Evolutionary conservation across 1,140 invertebrate genomes (phyloP).

Genomic region (Ctenoplectra terminalis): DNA sequence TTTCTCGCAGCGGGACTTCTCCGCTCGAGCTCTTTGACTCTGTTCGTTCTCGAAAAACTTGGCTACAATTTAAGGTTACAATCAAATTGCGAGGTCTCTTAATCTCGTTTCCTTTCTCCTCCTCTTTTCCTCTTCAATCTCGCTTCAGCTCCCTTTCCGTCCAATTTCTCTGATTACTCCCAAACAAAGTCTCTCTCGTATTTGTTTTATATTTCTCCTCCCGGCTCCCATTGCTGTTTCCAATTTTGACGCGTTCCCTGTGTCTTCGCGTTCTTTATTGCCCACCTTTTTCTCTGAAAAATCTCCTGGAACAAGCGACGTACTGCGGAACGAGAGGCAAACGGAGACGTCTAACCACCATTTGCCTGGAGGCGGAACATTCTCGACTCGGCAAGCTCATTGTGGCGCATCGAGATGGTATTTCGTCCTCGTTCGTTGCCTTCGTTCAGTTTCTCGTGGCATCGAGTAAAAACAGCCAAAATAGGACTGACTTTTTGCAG

Average conservation of each 20-base stretch:
- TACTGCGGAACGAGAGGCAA: background rate
- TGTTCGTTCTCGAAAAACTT: background rate
- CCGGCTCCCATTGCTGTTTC: background rate
- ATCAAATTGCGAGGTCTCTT: background rate
- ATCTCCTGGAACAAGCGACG: background rate
- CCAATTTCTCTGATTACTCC: conserved; percentile 5
- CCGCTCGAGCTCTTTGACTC: background rate
- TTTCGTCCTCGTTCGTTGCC: conserved; percentile 3
- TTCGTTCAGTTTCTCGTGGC: conserved; percentile 3
- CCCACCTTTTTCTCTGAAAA: background rate
- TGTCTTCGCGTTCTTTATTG: background rate
- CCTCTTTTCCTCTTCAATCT: background rate
- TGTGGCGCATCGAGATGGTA: conserved; percentile 38
- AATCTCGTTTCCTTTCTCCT: background rate
- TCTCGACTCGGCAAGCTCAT: conserved; percentile 36
- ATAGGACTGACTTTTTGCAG: conserved; percentile 12
- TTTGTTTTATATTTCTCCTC: background rate
- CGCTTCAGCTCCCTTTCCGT: background rate
- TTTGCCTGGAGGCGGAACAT: conserved; percentile 35
- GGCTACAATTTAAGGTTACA: background rate
- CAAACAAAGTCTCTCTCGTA: background rate
- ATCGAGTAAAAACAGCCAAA: background rate
- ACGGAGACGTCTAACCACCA: conserved; percentile 17
- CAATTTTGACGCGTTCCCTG: background rate
- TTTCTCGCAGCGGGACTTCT: background rate